These are phyloP conservation scores for Eledona agricola DNA, from an alignment of 2,888 invertebrate genomes.

Conservation along the genomic window DNA sequence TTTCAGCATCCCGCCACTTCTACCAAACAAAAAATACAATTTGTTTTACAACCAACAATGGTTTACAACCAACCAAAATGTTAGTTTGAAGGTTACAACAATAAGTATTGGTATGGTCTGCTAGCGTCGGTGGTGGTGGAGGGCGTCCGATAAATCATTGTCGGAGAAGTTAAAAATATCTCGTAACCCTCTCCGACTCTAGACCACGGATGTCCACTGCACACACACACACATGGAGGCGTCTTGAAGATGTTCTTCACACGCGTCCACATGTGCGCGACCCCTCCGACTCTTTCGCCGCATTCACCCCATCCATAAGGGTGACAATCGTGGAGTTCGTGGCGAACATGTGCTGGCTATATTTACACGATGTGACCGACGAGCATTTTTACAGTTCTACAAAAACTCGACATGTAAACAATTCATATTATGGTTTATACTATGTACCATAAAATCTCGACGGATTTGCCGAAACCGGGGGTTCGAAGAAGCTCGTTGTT, in stretches of 20 bases:
- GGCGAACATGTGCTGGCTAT: constrained; percentile 53
- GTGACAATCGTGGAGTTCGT: constrained; percentile 33
- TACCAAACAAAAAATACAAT: too few relatives aligned
- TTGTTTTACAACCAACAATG: too few relatives aligned
- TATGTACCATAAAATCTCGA: constrained; percentile 27
- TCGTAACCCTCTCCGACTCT: constrained; percentile 51
- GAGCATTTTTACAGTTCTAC: constrained; percentile 51
- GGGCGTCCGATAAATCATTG: constrained; percentile 49
- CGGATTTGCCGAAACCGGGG: constrained; percentile 31
- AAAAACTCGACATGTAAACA: constrained; percentile 51
- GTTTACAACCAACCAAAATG: too few relatives aligned
- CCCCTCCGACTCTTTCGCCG: constrained; percentile 40
- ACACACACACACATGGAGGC: constrained; percentile 48
- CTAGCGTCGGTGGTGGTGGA: constrained; percentile 3
- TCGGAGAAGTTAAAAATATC: constrained; percentile 54
- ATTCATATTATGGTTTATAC: constrained; percentile 36
- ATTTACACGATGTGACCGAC: constrained; percentile 56
- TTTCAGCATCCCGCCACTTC: too few relatives aligned
- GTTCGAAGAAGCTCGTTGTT: constrained; percentile 23
- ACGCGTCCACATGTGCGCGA: constrained; percentile 57
- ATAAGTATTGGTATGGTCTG: constrained; percentile 13
- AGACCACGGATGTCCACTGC: constrained; percentile 53
- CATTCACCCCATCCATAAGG: constrained; percentile 37
- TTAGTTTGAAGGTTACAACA: constrained; percentile 18
- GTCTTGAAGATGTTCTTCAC: constrained; percentile 59